These are phyloP conservation scores for Poicephalus meyeri DNA, from an alignment of 2,113 vertebrate species.

Conservation along the genomic window DNA sequence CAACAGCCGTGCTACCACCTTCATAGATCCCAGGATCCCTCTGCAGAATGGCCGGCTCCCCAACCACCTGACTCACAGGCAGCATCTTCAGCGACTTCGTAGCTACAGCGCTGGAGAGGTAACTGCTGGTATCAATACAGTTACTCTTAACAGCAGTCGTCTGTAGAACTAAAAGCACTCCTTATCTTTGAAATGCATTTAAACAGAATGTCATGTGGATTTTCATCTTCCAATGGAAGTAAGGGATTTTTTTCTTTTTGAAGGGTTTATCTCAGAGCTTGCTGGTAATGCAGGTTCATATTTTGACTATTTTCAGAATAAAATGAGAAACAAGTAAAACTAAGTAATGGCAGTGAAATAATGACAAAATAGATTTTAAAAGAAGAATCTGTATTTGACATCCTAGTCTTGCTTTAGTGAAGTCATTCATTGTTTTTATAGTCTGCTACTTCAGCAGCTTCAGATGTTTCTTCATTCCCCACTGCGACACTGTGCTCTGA, in stretches of 20 bases:
- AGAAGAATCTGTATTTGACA: not conserved
- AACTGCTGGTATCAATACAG: not conserved
- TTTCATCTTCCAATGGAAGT: not conserved
- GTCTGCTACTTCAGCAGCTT: not conserved
- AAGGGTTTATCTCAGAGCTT: not conserved
- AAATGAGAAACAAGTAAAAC: not conserved
- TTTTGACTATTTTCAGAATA: not conserved
- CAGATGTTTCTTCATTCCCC: not conserved
- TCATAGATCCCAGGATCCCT: slow-evolving; percentile 96
- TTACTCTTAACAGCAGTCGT: not conserved
- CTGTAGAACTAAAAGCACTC: not conserved
- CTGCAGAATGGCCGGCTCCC: slow-evolving; percentile 93
- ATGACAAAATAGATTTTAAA: not conserved
- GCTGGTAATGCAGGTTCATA: not conserved
- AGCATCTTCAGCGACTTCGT: slow-evolving; percentile 94
- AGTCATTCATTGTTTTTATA: not conserved
- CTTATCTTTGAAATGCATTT: not conserved
- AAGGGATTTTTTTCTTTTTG: not conserved
- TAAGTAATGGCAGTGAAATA: not conserved
- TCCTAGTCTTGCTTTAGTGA: not conserved
- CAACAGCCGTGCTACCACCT: slow-evolving; percentile 96
- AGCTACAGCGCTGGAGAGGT: slow-evolving; percentile 99
- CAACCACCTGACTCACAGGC: slow-evolving; percentile 91
- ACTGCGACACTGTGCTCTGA: not conserved
- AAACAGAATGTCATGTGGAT: not conserved